phyloP scores from a whole-genome alignment of 1,140 invertebrate species.

The Hermetia illucens region DNA sequence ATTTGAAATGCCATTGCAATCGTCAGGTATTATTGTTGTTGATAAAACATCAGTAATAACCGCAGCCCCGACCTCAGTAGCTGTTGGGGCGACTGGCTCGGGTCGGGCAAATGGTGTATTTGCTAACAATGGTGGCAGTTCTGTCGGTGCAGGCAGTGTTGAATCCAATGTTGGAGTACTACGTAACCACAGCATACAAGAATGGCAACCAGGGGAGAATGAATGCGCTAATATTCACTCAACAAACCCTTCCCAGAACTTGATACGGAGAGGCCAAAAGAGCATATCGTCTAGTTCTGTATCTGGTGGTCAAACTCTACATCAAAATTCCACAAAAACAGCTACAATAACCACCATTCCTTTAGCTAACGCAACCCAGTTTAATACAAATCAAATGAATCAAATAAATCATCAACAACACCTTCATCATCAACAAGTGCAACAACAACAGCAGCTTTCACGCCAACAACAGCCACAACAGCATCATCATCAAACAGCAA shows the following conservation, averaged over 20 bases:
- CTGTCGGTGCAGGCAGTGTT: not conserved
- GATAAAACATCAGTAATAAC: slow-evolving; percentile 8
- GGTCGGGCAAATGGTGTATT: not conserved
- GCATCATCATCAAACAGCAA: not conserved
- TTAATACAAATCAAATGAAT: not conserved
- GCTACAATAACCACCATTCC: slow-evolving; percentile 5
- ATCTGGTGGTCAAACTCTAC: too few relatives aligned
- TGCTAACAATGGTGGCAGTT: slow-evolving; percentile 1
- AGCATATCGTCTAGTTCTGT: too few relatives aligned
- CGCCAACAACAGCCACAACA: not conserved
- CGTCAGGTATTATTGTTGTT: slow-evolving; percentile 10
- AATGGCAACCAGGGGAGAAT: too few relatives aligned
- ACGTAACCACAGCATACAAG: too few relatives aligned
- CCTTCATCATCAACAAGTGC: not conserved
- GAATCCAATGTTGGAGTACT: too few relatives aligned
- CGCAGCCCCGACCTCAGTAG: not conserved
- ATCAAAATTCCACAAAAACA: slow-evolving; percentile 4
- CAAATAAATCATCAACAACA: slow-evolving; percentile 2
- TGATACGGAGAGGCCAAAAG: too few relatives aligned
- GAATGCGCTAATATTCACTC: too few relatives aligned
- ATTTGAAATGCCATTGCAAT: slow-evolving; percentile 9
- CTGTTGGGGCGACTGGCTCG: not conserved
- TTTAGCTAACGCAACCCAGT: too few relatives aligned
- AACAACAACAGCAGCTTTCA: slow-evolving; percentile 8
- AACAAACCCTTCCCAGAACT: too few relatives aligned